Percentiles rank a stretch among this genome's conserved stretches.
Evolutionary conservation across 2,888 invertebrate genomes (phyloP).

Genomic region (Alloscopus bannaensis): DNA sequence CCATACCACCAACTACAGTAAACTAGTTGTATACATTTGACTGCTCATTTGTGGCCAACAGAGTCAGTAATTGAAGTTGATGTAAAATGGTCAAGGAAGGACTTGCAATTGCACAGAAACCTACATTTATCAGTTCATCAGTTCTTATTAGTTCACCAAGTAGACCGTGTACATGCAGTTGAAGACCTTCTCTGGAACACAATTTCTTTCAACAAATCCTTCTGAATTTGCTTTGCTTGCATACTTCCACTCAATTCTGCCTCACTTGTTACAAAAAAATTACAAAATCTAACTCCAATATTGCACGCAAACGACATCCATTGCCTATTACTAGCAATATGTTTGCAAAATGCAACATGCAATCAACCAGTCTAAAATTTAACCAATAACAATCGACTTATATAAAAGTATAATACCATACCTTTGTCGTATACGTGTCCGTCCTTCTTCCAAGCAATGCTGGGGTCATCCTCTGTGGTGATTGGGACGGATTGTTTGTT

Average conservation of each 20-base stretch:
- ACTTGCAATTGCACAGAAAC: constrained; percentile 40
- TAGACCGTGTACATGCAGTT: background rate
- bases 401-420: constrained; percentile 22
- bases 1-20: no score
- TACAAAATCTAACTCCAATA: no score
- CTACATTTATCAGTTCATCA: constrained; percentile 34
- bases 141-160: background rate
- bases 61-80: background rate
- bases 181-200: constrained; percentile 20
- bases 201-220: no score
- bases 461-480: constrained; percentile 64
- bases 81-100: constrained; percentile 63
- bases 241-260: no score
- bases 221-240: no score
- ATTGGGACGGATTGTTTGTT: constrained; percentile 37
- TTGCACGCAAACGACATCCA: no score
- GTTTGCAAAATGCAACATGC: background rate
- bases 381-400: no score
- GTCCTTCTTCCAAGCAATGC: constrained; percentile 69
- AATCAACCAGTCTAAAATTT: background rate
- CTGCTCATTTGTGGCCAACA: no score
- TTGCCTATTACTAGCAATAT: no score
- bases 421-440: constrained; percentile 69
- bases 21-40: no score
- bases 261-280: no score